These are phyloP conservation scores for Paradoxurus hermaphroditus DNA, from an alignment of 2,113 vertebrate species.

Conservation along the genomic window DNA sequence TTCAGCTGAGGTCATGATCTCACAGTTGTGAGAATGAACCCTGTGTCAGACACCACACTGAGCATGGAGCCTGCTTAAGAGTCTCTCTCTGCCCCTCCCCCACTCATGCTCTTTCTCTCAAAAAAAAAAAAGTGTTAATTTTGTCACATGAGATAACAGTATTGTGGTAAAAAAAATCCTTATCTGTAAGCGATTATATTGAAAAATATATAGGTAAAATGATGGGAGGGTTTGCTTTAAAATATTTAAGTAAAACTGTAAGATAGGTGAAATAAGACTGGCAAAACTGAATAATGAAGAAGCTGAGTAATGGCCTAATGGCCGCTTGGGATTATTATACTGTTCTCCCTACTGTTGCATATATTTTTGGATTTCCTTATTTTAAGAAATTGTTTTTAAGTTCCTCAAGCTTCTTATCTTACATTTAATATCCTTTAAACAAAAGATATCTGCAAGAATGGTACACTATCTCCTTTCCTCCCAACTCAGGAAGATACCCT, in stretches of 20 bases:
- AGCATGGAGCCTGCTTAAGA: too few relatives aligned
- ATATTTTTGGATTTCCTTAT: neutral
- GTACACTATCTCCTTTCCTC: neutral
- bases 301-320: neutral
- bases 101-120: too few relatives aligned
- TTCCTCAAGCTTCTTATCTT: neutral
- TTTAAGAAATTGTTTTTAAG: neutral
- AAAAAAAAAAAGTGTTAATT: neutral
- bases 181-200: neutral
- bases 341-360: neutral
- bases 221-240: neutral
- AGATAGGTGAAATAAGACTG: neutral
- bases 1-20: too few relatives aligned
- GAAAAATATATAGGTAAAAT: neutral
- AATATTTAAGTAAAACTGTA: neutral
- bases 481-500: neutral
- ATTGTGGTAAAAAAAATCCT: neutral
- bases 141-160: neutral
- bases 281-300: neutral
- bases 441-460: neutral
- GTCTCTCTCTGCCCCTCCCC: too few relatives aligned
- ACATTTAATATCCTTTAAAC: neutral
- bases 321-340: neutral
- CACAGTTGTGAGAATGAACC: too few relatives aligned
- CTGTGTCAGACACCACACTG: too few relatives aligned